Evolutionary conservation across 2,797 vertebrate species (phyloP).

Genomic region (Botia kubotai): DNA sequence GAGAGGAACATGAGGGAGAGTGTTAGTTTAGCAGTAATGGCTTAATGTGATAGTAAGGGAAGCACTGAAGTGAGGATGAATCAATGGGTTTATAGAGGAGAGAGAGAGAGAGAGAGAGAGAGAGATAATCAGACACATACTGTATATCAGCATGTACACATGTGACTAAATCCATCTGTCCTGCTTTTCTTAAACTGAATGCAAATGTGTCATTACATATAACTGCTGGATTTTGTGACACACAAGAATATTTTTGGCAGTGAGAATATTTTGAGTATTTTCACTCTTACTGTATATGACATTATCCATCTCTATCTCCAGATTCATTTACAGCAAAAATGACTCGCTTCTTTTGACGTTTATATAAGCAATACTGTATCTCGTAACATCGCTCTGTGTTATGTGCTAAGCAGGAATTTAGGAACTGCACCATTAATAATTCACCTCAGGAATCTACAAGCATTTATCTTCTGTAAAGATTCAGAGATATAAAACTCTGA

Average conservation of each 20-base stretch:
- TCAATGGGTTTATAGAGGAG: background rate
- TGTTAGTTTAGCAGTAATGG: background rate
- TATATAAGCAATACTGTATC: background rate
- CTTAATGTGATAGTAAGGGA: background rate
- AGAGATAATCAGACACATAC: background rate
- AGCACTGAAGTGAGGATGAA: background rate
- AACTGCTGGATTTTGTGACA: slow-evolving; percentile 5
- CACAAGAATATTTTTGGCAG: no score
- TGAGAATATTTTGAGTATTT: no score
- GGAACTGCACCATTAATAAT: background rate
- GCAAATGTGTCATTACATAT: background rate
- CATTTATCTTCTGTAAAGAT: background rate
- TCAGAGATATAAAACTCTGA: background rate
- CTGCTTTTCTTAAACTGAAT: background rate
- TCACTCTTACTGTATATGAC: no score
- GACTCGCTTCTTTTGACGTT: no score
- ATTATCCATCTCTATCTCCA: no score
- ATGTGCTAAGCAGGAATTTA: background rate
- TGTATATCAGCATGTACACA: background rate
- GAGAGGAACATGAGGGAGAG: background rate
- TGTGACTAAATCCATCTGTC: background rate
- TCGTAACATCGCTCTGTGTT: background rate
- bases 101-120: background rate
- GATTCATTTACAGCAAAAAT: no score
- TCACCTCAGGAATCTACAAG: background rate